phyloP scores from a whole-genome alignment of 2,113 vertebrate species.

The Mustelus asterias region DNA sequence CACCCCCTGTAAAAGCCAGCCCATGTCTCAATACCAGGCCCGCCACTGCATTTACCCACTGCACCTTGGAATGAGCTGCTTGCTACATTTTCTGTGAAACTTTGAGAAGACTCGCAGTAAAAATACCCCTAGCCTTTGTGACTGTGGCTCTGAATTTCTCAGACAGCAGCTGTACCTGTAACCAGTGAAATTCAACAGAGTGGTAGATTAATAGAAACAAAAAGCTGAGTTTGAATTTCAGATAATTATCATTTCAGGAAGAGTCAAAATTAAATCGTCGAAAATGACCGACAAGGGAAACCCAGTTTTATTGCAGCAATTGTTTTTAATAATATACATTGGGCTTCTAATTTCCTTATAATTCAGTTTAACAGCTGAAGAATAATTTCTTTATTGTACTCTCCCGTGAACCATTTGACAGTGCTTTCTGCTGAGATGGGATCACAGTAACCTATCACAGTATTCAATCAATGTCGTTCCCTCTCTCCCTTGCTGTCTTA shows the following conservation, averaged over 20 bases:
- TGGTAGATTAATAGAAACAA: conserved; percentile 30
- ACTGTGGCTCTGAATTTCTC: background rate
- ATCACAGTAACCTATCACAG: background rate
- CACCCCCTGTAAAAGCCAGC: background rate
- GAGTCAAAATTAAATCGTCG: conserved; percentile 30
- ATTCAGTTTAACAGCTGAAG: conserved; percentile 26
- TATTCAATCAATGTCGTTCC: conserved; percentile 24
- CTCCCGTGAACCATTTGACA: conserved; percentile 26
- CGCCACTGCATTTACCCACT: background rate
- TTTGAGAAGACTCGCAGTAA: background rate
- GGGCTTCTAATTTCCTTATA: conserved; percentile 33
- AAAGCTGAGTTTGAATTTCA: conserved; percentile 31
- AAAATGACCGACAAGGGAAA: conserved; percentile 36
- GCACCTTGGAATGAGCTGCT: background rate
- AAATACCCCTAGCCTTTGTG: background rate
- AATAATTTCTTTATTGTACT: conserved; percentile 30
- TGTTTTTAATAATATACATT: conserved; percentile 26
- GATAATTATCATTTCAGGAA: conserved; percentile 26
- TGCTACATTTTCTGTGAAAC: background rate
- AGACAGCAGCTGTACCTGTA: background rate
- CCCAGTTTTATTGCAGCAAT: conserved; percentile 11
- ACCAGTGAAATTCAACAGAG: background rate
- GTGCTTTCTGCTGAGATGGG: background rate
- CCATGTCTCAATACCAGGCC: background rate
- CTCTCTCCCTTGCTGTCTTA: background rate